phyloP scores from a whole-genome alignment of 2,113 vertebrate species.

The Galeopterus variegatus region DNA sequence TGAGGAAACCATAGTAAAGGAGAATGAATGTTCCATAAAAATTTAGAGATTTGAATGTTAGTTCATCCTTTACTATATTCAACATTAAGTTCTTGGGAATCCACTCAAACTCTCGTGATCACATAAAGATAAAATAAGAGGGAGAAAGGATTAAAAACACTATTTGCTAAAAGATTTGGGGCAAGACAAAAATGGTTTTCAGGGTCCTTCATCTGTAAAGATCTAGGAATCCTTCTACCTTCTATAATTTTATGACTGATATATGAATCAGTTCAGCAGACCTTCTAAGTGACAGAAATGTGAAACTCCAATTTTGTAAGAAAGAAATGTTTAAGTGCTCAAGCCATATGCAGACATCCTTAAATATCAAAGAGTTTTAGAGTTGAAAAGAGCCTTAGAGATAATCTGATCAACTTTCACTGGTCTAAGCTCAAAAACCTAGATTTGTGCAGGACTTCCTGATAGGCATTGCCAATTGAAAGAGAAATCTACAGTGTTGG shows the following conservation, averaged over 20 bases:
- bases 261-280: background rate
- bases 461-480: background rate
- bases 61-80: background rate
- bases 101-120: background rate
- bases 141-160: background rate
- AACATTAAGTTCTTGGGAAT: background rate
- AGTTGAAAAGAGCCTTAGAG: background rate
- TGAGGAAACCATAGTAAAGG: background rate
- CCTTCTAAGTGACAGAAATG: background rate
- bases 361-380: conserved; percentile 31
- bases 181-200: background rate
- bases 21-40: background rate
- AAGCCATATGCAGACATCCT: background rate
- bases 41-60: background rate
- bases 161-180: background rate
- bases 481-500: conserved; percentile 32
- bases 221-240: background rate
- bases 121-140: conserved; percentile 13
- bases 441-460: conserved; percentile 6
- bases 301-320: conserved; percentile 2
- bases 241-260: background rate
- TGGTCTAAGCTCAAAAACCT: conserved; percentile 10
- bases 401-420: background rate
- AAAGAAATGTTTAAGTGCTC: background rate
- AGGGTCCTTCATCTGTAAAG: background rate